Conservation (phyloP, 2,797 vertebrate genomes). For the Eremophila alpestris region DNA sequence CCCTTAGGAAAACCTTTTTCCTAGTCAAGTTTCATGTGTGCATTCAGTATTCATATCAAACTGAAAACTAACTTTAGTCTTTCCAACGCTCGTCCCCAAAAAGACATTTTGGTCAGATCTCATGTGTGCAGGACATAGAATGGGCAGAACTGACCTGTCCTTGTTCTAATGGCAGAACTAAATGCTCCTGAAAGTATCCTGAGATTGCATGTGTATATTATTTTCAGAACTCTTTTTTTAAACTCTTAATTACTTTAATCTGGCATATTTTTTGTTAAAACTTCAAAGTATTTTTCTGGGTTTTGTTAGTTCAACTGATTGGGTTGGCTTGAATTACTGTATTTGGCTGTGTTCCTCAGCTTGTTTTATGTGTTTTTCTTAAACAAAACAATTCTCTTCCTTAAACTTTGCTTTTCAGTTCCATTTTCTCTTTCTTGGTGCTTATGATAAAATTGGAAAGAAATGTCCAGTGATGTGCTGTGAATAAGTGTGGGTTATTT, state of each 20-base stretch:
- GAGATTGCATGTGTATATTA: background rate
- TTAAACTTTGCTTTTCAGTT: background rate
- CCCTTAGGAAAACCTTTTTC: background rate
- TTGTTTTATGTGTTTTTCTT: background rate
- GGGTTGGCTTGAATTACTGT: background rate
- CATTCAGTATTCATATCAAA: background rate
- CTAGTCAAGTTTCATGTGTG: background rate
- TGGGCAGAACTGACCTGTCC: background rate
- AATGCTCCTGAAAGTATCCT: background rate
- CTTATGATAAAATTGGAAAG: background rate
- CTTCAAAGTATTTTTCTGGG: background rate
- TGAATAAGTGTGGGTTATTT: background rate
- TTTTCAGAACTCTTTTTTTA: background rate
- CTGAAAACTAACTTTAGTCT: background rate
- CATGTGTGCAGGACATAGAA: background rate
- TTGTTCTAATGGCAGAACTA: background rate
- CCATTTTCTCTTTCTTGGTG: background rate
- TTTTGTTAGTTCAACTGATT: background rate
- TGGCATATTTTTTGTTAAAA: background rate
- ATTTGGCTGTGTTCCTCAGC: background rate
- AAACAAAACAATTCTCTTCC: background rate
- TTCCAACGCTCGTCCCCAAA: rapidly evolving
- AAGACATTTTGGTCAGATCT: background rate
- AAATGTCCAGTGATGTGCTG: rapidly evolving
- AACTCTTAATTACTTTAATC: background rate